A percentile compares a stretch with the other conserved stretches of the same genome.
Evolutionary conservation across 2,797 vertebrate genomes (phyloP).

Genomic region (Chloroceryle inda): DNA sequence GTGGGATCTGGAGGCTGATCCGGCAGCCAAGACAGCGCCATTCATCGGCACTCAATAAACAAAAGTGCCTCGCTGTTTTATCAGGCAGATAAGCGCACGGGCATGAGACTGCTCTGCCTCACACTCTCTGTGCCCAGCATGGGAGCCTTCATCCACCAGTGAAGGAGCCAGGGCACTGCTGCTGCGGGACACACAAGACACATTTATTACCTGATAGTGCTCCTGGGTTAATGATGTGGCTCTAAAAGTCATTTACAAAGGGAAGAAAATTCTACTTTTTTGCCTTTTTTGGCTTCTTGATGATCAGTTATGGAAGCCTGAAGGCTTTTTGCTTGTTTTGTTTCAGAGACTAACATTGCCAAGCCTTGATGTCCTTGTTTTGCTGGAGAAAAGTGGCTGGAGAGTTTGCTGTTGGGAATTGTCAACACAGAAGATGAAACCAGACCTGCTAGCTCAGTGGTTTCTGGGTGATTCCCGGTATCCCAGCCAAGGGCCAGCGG

Average conservation of each 20-base stretch:
- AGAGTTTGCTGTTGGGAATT: background rate
- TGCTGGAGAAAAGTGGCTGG: background rate
- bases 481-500: accelerated
- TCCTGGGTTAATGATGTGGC: background rate
- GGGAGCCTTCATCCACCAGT: background rate
- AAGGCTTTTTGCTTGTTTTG: background rate
- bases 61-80: constrained; percentile 28
- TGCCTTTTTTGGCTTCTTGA: background rate
- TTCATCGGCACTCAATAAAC: constrained; percentile 62
- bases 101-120: background rate
- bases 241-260: background rate
- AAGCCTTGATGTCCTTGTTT: background rate
- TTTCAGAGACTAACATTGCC: background rate
- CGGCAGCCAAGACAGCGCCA: constrained; percentile 18
- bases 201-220: background rate
- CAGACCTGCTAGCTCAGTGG: background rate
- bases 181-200: background rate
- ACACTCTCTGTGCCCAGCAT: background rate
- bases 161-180: background rate
- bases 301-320: background rate
- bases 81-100: constrained; percentile 2
- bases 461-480: background rate
- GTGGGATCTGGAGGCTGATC: background rate
- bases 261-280: background rate
- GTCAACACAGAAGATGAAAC: background rate